phyloP scores from a whole-genome alignment of 37 sponge, comb jelly and placozoan genomes.

The Bolinopsis microptera region DNA sequence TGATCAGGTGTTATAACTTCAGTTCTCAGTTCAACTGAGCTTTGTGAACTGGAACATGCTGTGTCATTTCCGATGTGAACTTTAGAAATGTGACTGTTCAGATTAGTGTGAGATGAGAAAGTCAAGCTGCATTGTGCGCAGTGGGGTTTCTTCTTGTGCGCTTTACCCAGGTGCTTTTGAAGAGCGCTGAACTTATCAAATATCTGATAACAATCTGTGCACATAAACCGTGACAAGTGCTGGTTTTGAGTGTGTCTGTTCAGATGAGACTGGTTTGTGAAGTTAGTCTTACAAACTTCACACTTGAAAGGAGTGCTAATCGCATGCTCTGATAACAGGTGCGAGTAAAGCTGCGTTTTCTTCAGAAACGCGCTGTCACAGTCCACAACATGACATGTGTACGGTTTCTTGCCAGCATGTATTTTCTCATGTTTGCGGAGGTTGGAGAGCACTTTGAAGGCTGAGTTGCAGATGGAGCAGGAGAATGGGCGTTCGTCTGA shows the following conservation, averaged over 20 bases:
- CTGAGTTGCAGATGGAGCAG: neutral
- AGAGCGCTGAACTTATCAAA: slow-evolving; percentile 56
- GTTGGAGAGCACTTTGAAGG: neutral
- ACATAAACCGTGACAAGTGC: slow-evolving; percentile 58
- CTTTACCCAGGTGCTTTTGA: slow-evolving; percentile 4
- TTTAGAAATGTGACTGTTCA: neutral
- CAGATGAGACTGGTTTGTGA: slow-evolving; percentile 32
- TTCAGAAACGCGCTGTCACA: slow-evolving; percentile 6
- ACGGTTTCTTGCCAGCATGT: slow-evolving; percentile 8
- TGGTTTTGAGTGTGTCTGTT: neutral
- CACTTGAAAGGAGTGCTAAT: neutral
- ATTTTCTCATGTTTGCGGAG: slow-evolving; percentile 38
- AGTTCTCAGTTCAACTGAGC: neutral
- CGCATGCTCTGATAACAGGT: neutral
- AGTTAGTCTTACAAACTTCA: slow-evolving; percentile 3
- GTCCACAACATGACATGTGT: neutral
- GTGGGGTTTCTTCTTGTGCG: slow-evolving; percentile 12
- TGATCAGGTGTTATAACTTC: neutral
- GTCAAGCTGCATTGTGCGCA: neutral
- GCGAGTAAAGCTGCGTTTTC: slow-evolving; percentile 50
- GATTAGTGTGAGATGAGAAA: neutral
- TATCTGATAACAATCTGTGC: slow-evolving; percentile 25
- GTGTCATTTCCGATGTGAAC: neutral
- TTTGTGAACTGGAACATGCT: neutral
- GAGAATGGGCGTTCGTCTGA: neutral